phyloP scores from a whole-genome alignment of 2,113 vertebrate species.

The Pitta sordida region DNA sequence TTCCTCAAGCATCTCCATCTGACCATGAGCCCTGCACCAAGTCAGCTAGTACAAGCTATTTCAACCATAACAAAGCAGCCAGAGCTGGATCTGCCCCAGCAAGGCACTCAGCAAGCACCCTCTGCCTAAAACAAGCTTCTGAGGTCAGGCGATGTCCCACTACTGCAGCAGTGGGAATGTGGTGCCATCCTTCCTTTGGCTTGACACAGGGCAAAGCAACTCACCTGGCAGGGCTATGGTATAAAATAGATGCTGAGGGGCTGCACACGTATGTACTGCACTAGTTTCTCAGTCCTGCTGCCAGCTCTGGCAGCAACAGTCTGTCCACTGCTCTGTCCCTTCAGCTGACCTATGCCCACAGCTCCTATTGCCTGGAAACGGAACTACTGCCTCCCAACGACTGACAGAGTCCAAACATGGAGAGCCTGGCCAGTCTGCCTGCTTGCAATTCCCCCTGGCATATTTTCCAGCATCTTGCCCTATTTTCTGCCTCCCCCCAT shows the following conservation, averaged over 20 bases:
- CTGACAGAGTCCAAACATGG: fast-evolving
- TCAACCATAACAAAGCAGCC: background rate
- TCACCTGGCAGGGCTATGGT: fast-evolving
- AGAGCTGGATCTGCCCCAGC: background rate
- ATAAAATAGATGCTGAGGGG: background rate
- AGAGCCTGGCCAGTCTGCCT: background rate
- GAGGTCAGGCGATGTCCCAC: background rate
- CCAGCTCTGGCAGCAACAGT: background rate
- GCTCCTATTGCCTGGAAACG: background rate
- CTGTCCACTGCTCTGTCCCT: background rate
- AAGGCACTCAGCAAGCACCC: background rate
- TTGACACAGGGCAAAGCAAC: fast-evolving
- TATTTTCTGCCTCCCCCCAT: background rate
- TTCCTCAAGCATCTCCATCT: background rate
- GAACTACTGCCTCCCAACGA: background rate
- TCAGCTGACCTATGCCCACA: background rate
- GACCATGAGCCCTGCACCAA: background rate
- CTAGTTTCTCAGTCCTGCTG: background rate
- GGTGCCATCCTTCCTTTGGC: background rate
- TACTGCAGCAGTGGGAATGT: fast-evolving
- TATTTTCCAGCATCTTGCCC: background rate
- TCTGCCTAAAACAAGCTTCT: background rate
- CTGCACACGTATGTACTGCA: background rate
- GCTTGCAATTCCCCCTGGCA: background rate
- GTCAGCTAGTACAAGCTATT: background rate